Percentiles rank a stretch among this genome's conserved stretches.
These are phyloP conservation scores for Archips crataeganus DNA, from an alignment of 2,888 invertebrate species.

Conservation along the genomic window DNA sequence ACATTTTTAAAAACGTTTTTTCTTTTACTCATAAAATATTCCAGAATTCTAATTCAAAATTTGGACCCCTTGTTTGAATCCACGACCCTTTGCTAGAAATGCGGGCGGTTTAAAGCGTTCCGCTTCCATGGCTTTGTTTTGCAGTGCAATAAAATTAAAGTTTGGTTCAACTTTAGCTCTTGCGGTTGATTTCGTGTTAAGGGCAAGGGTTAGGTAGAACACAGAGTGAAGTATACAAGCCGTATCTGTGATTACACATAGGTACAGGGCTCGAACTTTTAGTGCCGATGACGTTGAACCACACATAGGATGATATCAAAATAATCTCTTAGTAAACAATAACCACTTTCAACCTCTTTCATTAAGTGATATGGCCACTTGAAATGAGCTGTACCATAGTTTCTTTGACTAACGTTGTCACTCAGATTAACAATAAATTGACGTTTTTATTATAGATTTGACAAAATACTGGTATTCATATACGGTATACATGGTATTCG, in stretches of 20 bases:
- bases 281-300: too few relatives aligned
- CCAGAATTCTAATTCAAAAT: not conserved
- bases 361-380: too few relatives aligned
- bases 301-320: too few relatives aligned
- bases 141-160: conserved; percentile 13
- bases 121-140: not conserved
- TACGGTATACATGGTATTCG: too few relatives aligned
- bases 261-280: too few relatives aligned
- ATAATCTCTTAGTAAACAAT: too few relatives aligned
- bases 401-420: too few relatives aligned
- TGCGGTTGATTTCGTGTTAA: conserved; percentile 13
- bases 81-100: not conserved
- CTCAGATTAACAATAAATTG: too few relatives aligned
- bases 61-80: not conserved
- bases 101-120: not conserved
- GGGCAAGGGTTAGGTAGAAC: not conserved
- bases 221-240: not conserved
- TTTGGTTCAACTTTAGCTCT: conserved; percentile 10
- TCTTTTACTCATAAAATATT: not conserved
- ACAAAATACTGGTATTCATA: too few relatives aligned
- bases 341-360: too few relatives aligned
- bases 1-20: not conserved
- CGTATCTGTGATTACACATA: not conserved
- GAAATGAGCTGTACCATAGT: too few relatives aligned
- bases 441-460: too few relatives aligned